phyloP scores from a whole-genome alignment of 2,888 invertebrate genomes.

The Drepanosiphum platanoidis region DNA sequence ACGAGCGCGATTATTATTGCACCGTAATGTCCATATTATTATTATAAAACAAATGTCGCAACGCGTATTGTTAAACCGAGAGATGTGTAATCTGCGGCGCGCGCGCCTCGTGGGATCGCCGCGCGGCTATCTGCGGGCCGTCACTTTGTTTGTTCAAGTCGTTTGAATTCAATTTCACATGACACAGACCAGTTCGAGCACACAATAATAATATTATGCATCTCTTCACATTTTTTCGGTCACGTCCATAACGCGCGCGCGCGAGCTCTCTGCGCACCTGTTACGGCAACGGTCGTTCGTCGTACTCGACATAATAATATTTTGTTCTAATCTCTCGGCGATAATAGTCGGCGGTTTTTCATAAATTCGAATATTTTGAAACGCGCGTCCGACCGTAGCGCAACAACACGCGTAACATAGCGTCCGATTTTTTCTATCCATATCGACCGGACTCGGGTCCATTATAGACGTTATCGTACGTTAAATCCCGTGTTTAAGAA shows the following conservation, averaged over 20 bases:
- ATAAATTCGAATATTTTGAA: too few species aligned
- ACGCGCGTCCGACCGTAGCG: too few species aligned
- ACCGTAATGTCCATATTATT: not conserved
- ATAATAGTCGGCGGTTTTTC: too few species aligned
- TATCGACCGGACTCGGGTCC: not conserved
- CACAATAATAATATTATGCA: slow-evolving; percentile 22
- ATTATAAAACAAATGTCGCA: slow-evolving; percentile 13
- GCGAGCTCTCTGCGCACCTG: not conserved
- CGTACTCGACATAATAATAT: too few species aligned
- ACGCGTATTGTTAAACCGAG: not conserved
- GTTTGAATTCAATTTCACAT: slow-evolving; percentile 50
- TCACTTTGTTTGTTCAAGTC: slow-evolving; percentile 31
- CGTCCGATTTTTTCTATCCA: too few species aligned
- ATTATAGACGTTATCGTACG: too few species aligned
- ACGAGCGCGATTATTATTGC: not conserved
- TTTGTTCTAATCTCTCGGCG: too few species aligned
- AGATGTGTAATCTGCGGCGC: slow-evolving; percentile 20
- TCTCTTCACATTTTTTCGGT: slow-evolving; percentile 40
- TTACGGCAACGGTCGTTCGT: not conserved
- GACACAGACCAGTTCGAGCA: slow-evolving; percentile 6
- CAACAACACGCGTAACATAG: too few species aligned
- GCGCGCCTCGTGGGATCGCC: slow-evolving; percentile 15
- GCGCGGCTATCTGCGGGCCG: not conserved
- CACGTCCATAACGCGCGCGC: not conserved
- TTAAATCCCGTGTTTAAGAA: too few species aligned